Evolutionary conservation across 2,113 vertebrate species (phyloP), one percentile per base, ranked within the genome.

Genomic region (Nerophis lumbriciformis): DNA sequence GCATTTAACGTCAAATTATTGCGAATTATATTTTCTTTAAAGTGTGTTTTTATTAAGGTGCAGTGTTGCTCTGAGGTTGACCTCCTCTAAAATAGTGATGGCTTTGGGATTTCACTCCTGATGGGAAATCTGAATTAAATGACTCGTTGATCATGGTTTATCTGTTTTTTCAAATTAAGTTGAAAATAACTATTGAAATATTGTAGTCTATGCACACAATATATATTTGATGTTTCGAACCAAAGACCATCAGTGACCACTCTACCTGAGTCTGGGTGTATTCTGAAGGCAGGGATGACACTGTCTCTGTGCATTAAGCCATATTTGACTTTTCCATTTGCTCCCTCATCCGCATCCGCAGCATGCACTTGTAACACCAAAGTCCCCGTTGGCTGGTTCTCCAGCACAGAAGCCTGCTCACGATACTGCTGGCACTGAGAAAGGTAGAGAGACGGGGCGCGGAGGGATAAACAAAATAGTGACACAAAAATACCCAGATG

Each of bases 261-360:
- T 70, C 69, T 88, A 95, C 94, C 94, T 91, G 93, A 93, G 67
- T 94, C 93, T 54, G 92, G 92, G 68, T 95, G 90, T 69, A 96
- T 92, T 72, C 81, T 91, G 81, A 96, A 95, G 16, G 93, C 90
- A 36, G 94, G 92, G 8, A 91, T 79, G 51, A 89, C 81, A 71
- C 91, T 92, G 88, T 91, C 92, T 87, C 92, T 90, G 77, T 94
- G 93, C 91, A 95, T 92, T 85, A 96, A 83, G 78, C 93, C 91
- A 16, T 95, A 96, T 79, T 91, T 93, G 80, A 96, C 93, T 89
- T 90, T 73, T 69, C 94, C 93, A 80, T 94, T 95, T 76, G 85
- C 87, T 72, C 94, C 94, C 77, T 93, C 92, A 82, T 96, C 94
- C 68, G 91, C 93, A 83, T 96, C 94, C 79, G 84, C 87, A 1